A percentile compares a stretch with the other conserved stretches of the same genome.
Conservation (phyloP, 2,888 invertebrate species). For the Frankliniella fusca region DNA sequence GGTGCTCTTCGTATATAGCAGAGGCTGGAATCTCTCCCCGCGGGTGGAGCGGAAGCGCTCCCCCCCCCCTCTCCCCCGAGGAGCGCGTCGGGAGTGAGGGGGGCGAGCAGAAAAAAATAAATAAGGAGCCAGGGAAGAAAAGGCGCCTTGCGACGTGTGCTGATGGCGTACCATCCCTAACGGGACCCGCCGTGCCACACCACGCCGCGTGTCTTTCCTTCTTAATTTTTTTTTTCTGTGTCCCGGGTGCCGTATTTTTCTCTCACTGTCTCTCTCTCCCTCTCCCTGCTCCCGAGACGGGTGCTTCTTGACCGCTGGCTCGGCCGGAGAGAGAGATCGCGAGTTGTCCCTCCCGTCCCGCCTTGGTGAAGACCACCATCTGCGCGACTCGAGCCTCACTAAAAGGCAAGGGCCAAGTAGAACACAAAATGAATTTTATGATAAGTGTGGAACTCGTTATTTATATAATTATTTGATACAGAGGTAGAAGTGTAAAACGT, state of each 20-base stretch:
- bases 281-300: not conserved
- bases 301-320: not conserved
- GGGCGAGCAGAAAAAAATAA: not conserved
- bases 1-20: not conserved
- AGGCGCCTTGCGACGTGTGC: not conserved
- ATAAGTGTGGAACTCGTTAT: too few species aligned
- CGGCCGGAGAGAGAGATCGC: too few species aligned
- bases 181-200: not conserved
- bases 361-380: too few species aligned
- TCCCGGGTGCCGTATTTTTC: not conserved
- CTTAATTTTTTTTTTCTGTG: too few species aligned
- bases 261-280: not conserved
- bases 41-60: not conserved
- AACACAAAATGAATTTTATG: too few species aligned
- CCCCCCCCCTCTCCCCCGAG: too few species aligned
- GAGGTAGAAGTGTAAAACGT: too few species aligned
- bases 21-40: not conserved
- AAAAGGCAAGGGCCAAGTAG: too few species aligned
- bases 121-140: not conserved
- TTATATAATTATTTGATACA: too few species aligned
- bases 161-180: not conserved
- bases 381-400: too few species aligned
- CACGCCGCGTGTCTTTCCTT: too few species aligned
- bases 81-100: not conserved
- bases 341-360: too few species aligned